Evolutionary conservation across 1,140 invertebrate species (phyloP).

Genomic region (Drosophila albomicans): DNA sequence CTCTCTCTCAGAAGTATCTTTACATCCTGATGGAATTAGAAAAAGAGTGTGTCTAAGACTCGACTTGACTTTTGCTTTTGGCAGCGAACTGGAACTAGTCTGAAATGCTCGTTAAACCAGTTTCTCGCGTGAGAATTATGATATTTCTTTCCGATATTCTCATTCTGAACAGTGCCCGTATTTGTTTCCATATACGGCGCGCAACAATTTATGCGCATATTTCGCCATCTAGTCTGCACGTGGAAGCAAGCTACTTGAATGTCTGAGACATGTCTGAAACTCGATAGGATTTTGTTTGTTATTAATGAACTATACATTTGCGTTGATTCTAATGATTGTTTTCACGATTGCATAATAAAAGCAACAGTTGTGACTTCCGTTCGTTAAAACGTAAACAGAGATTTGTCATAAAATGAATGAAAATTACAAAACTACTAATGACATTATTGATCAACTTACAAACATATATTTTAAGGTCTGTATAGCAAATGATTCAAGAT

Average conservation of each 20-base stretch:
- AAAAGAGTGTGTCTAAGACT: constrained; percentile 21
- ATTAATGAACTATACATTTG: constrained; percentile 22
- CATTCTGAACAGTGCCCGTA: constrained; percentile 16
- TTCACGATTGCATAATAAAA: constrained; percentile 6
- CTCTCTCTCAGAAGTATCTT: not conserved
- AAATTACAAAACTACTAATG: not conserved
- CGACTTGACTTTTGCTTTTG: constrained; percentile 2
- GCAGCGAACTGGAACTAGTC: constrained; percentile 33
- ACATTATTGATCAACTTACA: too few relatives aligned
- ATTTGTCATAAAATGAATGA: not conserved
- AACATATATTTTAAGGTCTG: too few relatives aligned
- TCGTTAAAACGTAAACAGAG: not conserved
- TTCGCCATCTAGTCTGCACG: constrained; percentile 28
- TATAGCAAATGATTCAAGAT: too few relatives aligned
- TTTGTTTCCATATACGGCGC: constrained; percentile 20
- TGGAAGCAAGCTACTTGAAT: constrained; percentile 19
- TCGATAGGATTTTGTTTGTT: constrained; percentile 9
- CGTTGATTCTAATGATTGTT: constrained; percentile 21
- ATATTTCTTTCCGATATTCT: constrained; percentile 14
- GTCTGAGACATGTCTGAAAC: constrained; percentile 46
- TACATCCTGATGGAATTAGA: not conserved
- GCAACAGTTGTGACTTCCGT: constrained; percentile 14
- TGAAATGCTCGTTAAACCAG: constrained; percentile 42
- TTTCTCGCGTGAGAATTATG: constrained; percentile 37
- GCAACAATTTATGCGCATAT: constrained; percentile 51